These are phyloP conservation scores for Eulemur coronatus DNA, from an alignment of 2,797 vertebrate species.

Conservation along the genomic window DNA sequence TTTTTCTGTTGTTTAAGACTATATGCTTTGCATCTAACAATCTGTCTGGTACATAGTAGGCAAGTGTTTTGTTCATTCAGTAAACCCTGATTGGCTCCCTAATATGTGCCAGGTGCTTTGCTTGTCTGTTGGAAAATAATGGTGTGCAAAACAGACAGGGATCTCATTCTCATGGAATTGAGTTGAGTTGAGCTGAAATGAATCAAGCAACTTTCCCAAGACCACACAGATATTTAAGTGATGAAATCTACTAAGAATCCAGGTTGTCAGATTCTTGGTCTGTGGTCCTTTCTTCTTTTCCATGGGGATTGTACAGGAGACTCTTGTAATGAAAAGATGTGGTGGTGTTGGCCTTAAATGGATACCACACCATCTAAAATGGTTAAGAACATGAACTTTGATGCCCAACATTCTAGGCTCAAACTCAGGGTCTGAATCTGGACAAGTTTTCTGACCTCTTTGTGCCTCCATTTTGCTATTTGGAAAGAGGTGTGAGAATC, in stretches of 20 bases:
- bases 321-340: neutral
- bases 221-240: neutral
- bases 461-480: neutral
- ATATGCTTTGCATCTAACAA: neutral
- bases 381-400: neutral
- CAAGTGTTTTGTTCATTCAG: neutral
- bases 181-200: neutral
- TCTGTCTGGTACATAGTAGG: neutral
- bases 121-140: conserved; percentile 19
- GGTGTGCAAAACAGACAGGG: neutral
- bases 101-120: neutral
- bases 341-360: neutral
- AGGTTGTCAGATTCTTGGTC: neutral
- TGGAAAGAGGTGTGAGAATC: neutral
- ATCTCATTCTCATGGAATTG: neutral
- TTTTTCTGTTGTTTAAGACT: neutral
- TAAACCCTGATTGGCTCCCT: neutral
- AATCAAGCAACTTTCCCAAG: neutral
- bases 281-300: neutral
- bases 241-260: neutral
- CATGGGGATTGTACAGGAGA: neutral
- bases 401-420: neutral
- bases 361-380: neutral
- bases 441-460: neutral
- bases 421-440: neutral